A percentile compares a stretch with the other conserved stretches of the same genome.
Conservation (phyloP, 1,140 invertebrate genomes). For the Wiebesia pumilae region DNA sequence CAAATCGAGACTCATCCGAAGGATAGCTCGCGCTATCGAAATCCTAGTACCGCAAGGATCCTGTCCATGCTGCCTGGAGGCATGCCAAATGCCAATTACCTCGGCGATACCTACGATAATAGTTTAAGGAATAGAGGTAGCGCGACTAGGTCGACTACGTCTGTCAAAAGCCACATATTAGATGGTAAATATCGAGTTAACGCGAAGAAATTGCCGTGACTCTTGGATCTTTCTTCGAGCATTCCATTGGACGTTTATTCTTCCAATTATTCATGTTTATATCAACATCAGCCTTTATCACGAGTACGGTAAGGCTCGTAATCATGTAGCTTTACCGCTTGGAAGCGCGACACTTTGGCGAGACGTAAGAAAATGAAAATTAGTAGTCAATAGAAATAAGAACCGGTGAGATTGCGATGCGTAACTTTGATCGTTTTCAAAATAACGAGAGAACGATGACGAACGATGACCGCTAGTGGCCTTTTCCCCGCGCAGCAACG, state of each 20-base stretch:
- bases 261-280: neutral
- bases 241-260: neutral
- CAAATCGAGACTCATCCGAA: neutral
- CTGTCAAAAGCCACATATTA: neutral
- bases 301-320: neutral
- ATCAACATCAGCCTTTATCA: neutral
- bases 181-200: neutral
- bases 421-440: neutral
- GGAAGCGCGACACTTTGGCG: neutral
- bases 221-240: neutral
- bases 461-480: too few species aligned
- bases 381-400: neutral
- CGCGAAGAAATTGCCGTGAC: neutral
- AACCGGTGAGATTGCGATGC: neutral
- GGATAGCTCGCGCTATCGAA: neutral
- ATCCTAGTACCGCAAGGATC: too few species aligned
- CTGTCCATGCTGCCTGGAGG: too few species aligned
- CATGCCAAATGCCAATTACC: neutral
- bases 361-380: neutral
- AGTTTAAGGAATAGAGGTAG: too few species aligned
- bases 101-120: neutral
- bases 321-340: neutral
- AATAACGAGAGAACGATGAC: too few species aligned
- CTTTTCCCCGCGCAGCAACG: neutral
- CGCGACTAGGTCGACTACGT: too few species aligned